Evolutionary conservation across 2,113 vertebrate genomes (phyloP).

Genomic region (Arothron firmamentum): DNA sequence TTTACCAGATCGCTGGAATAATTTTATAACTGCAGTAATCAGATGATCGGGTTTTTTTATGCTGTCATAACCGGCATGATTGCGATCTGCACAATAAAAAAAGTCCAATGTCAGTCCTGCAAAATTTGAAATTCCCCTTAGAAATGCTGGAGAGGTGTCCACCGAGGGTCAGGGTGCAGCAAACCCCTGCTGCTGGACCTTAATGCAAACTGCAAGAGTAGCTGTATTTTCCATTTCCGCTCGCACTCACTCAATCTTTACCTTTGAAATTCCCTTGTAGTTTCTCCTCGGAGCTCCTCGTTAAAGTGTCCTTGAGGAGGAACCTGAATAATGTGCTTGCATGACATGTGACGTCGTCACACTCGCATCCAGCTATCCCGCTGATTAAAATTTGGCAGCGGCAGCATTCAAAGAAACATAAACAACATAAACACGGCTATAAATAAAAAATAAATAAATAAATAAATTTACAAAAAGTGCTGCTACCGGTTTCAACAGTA

Average conservation of each 20-base stretch:
- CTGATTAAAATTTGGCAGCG: neutral
- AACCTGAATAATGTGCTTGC: neutral
- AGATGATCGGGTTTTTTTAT: too few species aligned
- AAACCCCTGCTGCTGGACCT: too few species aligned
- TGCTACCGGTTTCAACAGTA: neutral
- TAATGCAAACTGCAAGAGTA: too few species aligned
- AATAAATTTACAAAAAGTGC: neutral
- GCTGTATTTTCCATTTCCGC: neutral
- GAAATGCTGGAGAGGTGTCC: too few species aligned
- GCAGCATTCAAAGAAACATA: neutral
- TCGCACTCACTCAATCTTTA: neutral
- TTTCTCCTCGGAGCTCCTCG: slow-evolving; percentile 9
- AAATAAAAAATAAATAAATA: too few species aligned
- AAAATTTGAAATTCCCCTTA: too few species aligned
- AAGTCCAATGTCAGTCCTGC: too few species aligned
- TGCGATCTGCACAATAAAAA: too few species aligned
- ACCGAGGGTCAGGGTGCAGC: too few species aligned
- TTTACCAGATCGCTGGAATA: too few species aligned
- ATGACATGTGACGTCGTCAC: neutral
- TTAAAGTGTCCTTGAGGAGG: neutral
- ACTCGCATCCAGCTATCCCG: neutral
- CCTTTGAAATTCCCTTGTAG: neutral
- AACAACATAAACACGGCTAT: neutral
- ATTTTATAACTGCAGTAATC: too few species aligned
- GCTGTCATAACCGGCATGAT: too few species aligned